Evolutionary conservation across 2,888 invertebrate genomes (phyloP).

Genomic region (Steinernema hermaphroditum): DNA sequence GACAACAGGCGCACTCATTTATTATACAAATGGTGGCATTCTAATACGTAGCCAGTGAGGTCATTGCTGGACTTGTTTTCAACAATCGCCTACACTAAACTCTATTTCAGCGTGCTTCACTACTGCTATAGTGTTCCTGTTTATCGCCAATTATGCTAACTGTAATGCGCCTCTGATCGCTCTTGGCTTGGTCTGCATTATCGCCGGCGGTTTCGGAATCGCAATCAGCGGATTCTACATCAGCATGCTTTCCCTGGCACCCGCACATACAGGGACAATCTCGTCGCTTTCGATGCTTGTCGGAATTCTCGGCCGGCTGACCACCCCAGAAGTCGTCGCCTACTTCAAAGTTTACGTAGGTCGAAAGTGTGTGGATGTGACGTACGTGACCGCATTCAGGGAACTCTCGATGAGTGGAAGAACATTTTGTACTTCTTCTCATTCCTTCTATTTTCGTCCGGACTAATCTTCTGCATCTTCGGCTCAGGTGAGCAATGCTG

Average conservation of each 20-base stretch:
- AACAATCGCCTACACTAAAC: too few species aligned
- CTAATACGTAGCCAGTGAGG: too few species aligned
- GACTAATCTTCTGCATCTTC: constrained; percentile 49
- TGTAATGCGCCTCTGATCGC: constrained; percentile 39
- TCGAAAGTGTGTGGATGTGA: neutral
- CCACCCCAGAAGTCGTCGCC: constrained; percentile 48
- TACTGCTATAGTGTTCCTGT: constrained; percentile 37
- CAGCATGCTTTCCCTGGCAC: constrained; percentile 54
- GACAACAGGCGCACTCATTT: too few species aligned
- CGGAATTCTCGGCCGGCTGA: constrained; percentile 45
- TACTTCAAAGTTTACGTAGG: constrained; percentile 47
- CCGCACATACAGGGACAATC: constrained; percentile 53
- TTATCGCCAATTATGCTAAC: constrained; percentile 39
- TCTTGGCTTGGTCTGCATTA: constrained; percentile 36
- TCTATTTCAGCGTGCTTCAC: constrained; percentile 47
- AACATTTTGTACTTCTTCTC: constrained; percentile 48
- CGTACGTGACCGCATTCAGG: constrained; percentile 36
- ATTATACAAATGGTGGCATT: too few species aligned
- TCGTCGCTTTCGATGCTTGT: constrained; percentile 49
- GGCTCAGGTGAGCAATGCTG: constrained; percentile 44
- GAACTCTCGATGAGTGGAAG: constrained; percentile 55
- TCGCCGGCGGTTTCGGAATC: constrained; percentile 47
- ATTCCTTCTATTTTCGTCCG: constrained; percentile 39
- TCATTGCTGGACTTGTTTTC: too few species aligned
- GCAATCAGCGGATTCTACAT: constrained; percentile 60